Base-by-base conservation (phyloP, 2,113 vertebrate genomes). In the Ageneiosus marmoratus region DNA sequence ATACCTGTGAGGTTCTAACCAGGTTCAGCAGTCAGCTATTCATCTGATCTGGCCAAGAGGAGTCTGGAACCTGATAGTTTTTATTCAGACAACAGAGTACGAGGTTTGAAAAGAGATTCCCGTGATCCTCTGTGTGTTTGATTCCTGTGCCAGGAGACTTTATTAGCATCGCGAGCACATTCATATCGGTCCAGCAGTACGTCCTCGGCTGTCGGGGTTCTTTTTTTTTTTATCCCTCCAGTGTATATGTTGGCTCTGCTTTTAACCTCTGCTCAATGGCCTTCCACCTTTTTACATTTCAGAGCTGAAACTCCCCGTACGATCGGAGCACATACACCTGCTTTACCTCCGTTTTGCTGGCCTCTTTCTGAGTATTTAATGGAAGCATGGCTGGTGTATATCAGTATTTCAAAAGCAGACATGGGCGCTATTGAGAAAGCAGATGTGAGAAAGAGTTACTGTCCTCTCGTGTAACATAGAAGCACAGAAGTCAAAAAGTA, bases 211-310 rank as follows among this genome's bases (percentile, higher is more conserved):
- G 89, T 86, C 87, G 70, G 88, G 87, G 88, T 83, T 34, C 20
- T 87, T 88, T 84, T 27, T 27, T n/a, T 27, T 3, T n/a, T 10
- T n/a, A 2, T 24, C n/a, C 16, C 62, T 34, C 83, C 82, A 41
- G 58, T 84, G n/a, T n/a, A n/a, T n/a, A 92, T 92, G 85, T 90
- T 90, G 90, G 89, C 53, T 81, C 32, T 77, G 62, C 53, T 76
- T 82, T 82, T 84, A 89, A 89, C 90, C 76, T 77, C 82, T 79
- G 79, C 82, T 58, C 67, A 86, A 78, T 88, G 86, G 90, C 84
- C 89, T 73, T 86, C 88, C 86, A 88, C 83, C 79, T 89, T 89
- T 89, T 89, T 92, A 90, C 24, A 88, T 90, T 93, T 90, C 67
- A 48, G 79, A 77, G 72, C 60, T 27, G 51, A 83, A 78, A 48